Evolutionary conservation across 1,140 invertebrate genomes (phyloP), one percentile per base, ranked within the genome.

Genomic region (Cotesia typhae): DNA sequence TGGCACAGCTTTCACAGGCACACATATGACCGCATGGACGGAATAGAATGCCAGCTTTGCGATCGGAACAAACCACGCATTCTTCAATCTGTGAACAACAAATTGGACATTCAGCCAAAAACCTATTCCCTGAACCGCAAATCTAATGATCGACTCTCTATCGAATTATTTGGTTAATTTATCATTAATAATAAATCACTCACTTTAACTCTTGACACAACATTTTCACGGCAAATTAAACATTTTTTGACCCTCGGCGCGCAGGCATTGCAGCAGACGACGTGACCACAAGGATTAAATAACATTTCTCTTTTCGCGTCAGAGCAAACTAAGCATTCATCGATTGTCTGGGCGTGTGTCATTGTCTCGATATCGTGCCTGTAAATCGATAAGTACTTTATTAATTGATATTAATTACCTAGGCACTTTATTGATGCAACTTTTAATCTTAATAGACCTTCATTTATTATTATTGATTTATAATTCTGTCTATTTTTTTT

Each of bases 251-350:
- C 96, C 68, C 96, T 89, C 0, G 95, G 93, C 4, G 95, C 94
- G 86, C 97, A 98, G 12, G 91, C 91, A 59, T 94, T 93, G 85
- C 97, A 99, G 78, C 96, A 97, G 72, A 94, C 92, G 41, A 98
- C 94, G 86, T 99, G 97, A 28, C 95, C 94, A 80, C 96, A 98
- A 0, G 96, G 96, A 73, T 90, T 89, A 85, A 95, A 96, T 2
- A 96, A 88, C 6, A 93, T 95, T 83, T 98, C 96, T 4, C 96
- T 87, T 82, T 97, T 97, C 68, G 92, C 91, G 85, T 98, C 96
- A 0, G 96, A 98, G 84, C 97, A 98, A 4, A 99, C 94, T 80
- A 98, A 91, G 83, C 97, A 99, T 84, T 99, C 97, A 79, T 98
- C 96, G 74, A 95, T 88, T 0, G 91, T 88, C 0, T 89, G 86